Evolutionary conservation across 2,797 vertebrate genomes (phyloP).

Genomic region (Lindbergichthys nudifrons): DNA sequence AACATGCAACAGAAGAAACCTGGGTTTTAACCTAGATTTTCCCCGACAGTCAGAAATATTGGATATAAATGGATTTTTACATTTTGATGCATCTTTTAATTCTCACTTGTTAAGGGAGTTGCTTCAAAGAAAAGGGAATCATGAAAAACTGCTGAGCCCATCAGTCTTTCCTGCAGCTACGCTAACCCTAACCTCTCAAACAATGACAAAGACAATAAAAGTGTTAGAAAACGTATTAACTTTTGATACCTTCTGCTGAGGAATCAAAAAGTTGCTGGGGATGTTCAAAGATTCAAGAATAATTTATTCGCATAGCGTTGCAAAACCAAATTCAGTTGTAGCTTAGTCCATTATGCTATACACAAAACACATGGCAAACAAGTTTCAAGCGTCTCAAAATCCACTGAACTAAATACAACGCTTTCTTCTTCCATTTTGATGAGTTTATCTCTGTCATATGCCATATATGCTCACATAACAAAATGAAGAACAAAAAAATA

Average conservation of each 20-base stretch:
- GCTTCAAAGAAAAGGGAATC: constrained; percentile 8
- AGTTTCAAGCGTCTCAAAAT: no score
- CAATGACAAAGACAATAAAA: background rate
- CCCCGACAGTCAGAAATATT: background rate
- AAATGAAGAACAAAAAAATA: no score
- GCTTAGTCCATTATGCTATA: no score
- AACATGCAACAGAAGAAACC: background rate
- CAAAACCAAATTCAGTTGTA: no score
- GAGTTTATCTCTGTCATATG: no score
- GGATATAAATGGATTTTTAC: background rate
- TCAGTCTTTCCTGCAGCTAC: constrained; percentile 12
- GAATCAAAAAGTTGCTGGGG: background rate
- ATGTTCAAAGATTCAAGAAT: background rate
- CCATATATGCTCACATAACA: no score
- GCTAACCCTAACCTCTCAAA: background rate
- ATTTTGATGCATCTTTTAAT: constrained; percentile 5
- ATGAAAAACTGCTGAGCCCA: background rate
- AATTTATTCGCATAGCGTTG: no score
- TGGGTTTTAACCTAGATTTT: background rate
- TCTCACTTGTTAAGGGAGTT: background rate
- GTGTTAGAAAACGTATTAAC: background rate
- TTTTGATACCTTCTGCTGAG: background rate
- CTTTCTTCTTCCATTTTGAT: no score
- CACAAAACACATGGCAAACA: no score
- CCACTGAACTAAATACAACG: no score